Evolutionary conservation across 2,797 vertebrate genomes (phyloP).

Genomic region (Momotus momota): DNA sequence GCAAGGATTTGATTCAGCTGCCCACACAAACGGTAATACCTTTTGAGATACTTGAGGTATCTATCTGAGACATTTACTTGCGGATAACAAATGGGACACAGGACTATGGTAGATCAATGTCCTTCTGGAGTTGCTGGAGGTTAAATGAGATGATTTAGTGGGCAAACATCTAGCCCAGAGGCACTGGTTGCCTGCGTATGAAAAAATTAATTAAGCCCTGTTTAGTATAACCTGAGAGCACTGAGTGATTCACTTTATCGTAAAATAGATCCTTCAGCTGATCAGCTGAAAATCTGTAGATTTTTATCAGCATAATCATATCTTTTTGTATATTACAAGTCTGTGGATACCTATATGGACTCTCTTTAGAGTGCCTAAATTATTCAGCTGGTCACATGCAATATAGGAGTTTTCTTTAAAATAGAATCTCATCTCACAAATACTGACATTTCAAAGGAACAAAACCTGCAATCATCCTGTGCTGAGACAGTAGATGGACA

Average conservation of each 20-base stretch:
- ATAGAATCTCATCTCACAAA: background rate
- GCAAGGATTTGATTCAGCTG: background rate
- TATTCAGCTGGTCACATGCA: rapidly evolving
- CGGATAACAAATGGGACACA: background rate
- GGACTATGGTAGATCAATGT: background rate
- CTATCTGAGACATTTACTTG: background rate
- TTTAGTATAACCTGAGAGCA: background rate
- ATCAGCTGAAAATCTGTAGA: background rate
- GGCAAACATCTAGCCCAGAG: background rate
- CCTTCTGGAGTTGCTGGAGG: background rate
- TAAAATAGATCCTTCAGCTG: background rate
- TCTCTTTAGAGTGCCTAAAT: background rate
- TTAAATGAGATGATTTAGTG: background rate
- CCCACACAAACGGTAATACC: background rate
- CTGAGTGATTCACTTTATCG: background rate
- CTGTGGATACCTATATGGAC: background rate
- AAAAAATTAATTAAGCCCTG: background rate
- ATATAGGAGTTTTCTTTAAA: background rate
- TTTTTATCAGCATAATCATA: background rate
- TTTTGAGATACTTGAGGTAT: background rate
- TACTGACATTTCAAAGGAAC: background rate
- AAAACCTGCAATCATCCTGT: background rate
- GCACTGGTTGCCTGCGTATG: background rate
- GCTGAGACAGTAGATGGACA: background rate
- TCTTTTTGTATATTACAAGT: background rate